Percentiles rank a stretch among this genome's conserved stretches.
phyloP scores from a whole-genome alignment of 2,888 invertebrate species.

The Chouioia cunea region DNA sequence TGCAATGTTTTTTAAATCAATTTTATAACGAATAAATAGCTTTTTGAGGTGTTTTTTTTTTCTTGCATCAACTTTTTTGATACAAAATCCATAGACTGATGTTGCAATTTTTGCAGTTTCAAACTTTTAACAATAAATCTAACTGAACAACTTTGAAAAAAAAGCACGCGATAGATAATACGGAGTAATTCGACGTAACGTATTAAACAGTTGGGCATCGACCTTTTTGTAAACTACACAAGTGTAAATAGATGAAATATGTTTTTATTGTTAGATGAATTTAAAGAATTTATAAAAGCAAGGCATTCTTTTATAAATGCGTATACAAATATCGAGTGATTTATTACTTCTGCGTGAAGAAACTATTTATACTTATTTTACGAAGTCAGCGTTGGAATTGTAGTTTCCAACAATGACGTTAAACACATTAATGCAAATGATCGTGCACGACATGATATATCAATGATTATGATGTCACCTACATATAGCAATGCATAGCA shows the following conservation, averaged over 20 bases:
- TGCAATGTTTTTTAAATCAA: not conserved
- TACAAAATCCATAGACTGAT: not conserved
- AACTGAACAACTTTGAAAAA: not conserved
- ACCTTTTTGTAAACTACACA: slow-evolving; percentile 33
- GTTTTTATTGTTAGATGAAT: slow-evolving; percentile 42
- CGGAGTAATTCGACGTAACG: too few species aligned
- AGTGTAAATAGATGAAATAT: slow-evolving; percentile 43
- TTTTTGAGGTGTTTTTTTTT: not conserved
- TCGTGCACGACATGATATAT: not conserved
- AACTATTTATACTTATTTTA: slow-evolving; percentile 20
- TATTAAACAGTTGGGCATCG: too few species aligned
- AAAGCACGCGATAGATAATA: too few species aligned
- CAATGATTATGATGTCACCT: too few species aligned
- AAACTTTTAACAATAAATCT: not conserved
- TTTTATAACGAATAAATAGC: not conserved
- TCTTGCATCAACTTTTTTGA: not conserved
- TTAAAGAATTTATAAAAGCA: slow-evolving; percentile 38
- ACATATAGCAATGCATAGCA: too few species aligned
- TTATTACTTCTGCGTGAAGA: too few species aligned
- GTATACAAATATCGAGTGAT: slow-evolving; percentile 6
- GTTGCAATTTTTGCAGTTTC: not conserved
- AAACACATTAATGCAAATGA: not conserved
- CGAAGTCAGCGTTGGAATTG: not conserved
- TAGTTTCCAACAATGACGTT: too few species aligned
- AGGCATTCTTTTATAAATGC: slow-evolving; percentile 1